Base-by-base conservation (phyloP, 1,140 invertebrate species). In the Drosophila punjabiensis region DNA sequence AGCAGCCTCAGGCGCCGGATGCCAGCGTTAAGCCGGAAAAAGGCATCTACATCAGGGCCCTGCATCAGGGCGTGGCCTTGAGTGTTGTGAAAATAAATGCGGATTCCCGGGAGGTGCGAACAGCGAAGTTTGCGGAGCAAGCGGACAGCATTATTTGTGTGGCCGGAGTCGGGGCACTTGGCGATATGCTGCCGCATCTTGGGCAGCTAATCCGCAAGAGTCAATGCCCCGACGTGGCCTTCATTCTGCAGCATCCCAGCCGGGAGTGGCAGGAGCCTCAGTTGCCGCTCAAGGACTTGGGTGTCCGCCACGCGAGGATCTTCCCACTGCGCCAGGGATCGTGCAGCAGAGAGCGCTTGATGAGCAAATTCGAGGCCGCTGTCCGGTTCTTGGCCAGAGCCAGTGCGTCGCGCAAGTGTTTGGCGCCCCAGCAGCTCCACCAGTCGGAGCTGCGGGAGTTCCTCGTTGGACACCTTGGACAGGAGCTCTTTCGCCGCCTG, bases 401-500 rank as follows among this genome's bases (percentile, higher is more conserved):
- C 18, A n/a, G 5, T 3, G 18, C 6, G 6, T 50, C 30, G 52
- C n/a, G 52, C 0, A 14, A 8, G 11, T 5, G 1, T 3, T 1
- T 78, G 55, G 35, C 61, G 30, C 13, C 24, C 41, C 30, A 56
- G 24, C 9, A 65, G 24, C 55, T 88, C 0, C 39, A 53, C 16
- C 85, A 88, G 10, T 5, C 11, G 11, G 85, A 89, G 37, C 6
- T 64, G 28, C 63, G 64, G 0, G 85, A 76, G 5, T 88, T 63
- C n/a, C 59, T 76, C 32, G 7, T 64, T 5, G 16, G 52, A 16
- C 69, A 74, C 70, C 91, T 92, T 75, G 67, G 50, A 75, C 52
- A 95, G 74, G 96, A 96, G 89, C 93, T 96, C 30, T 96, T 95
- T 94, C 93, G 94, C 45, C 94, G 94, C 74, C 93, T 96, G 50